These are phyloP conservation scores for Gryllus bimaculatus DNA, from an alignment of 1,140 invertebrate genomes.

Conservation along the genomic window DNA sequence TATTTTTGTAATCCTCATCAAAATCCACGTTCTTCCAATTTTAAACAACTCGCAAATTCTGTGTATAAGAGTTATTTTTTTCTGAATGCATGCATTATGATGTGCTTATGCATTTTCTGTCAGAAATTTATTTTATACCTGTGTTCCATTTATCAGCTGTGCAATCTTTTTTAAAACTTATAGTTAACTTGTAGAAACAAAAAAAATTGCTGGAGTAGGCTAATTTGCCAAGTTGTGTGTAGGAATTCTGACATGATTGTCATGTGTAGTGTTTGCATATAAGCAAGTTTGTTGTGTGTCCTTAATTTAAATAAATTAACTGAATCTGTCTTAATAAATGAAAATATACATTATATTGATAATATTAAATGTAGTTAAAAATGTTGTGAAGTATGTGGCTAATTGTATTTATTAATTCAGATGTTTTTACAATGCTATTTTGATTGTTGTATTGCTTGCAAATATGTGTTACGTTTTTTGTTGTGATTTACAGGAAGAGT, in stretches of 20 bases:
- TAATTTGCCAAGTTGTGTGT: not conserved
- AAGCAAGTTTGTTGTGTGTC: not conserved
- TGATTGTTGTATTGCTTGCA: no score
- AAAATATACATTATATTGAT: no score
- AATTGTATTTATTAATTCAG: no score
- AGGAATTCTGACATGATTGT: not conserved
- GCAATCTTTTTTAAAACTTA: constrained; percentile 3
- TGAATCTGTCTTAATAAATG: no score
- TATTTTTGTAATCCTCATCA: not conserved
- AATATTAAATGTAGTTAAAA: no score
- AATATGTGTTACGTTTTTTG: no score
- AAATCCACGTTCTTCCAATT: not conserved
- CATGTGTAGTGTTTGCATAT: not conserved
- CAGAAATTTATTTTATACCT: constrained; percentile 6
- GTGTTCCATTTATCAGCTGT: not conserved
- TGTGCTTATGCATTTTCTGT: not conserved
- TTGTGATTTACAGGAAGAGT: no score
- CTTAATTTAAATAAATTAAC: no score
- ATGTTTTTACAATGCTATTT: no score
- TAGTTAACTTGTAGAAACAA: not conserved
- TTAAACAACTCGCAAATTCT: not conserved
- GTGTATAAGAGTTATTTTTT: constrained; percentile 1
- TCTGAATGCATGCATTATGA: not conserved
- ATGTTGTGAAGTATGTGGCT: no score
- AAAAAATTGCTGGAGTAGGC: not conserved